Conservation (phyloP, 2,888 invertebrate genomes). For the Polydrusus pterygomalis region DNA sequence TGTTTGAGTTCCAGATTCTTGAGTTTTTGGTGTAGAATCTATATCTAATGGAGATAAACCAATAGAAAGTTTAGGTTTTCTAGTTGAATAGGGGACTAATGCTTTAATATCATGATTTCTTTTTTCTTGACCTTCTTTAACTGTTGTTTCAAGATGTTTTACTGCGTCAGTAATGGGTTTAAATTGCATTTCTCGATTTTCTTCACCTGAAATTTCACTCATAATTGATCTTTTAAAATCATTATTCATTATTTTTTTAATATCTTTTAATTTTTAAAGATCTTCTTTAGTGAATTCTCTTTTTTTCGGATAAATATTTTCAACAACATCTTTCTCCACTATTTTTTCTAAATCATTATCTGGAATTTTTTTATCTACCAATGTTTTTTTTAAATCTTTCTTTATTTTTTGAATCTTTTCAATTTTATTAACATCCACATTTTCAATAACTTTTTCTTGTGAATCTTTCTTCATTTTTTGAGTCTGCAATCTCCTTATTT, state of each 20-base stretch:
- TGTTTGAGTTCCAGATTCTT: neutral
- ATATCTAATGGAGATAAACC: neutral
- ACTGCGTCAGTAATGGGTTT: neutral
- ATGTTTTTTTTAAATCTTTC: neutral
- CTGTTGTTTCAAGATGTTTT: neutral
- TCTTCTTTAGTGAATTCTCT: neutral
- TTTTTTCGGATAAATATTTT: neutral
- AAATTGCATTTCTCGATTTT: neutral
- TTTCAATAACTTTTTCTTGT: neutral
- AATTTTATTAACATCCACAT: neutral
- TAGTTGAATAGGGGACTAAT: neutral
- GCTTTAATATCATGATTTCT: neutral
- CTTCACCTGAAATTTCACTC: neutral
- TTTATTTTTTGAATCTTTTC: neutral
- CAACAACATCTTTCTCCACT: no score
- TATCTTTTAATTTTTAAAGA: neutral
- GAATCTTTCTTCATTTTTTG: neutral
- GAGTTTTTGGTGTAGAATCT: neutral
- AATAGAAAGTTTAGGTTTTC: neutral
- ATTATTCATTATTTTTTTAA: neutral
- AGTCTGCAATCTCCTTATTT: neutral
- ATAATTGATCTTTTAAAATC: constrained; percentile 1
- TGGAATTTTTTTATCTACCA: neutral
- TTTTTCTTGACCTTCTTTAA: neutral
- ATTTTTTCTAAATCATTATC: neutral